Conservation (phyloP, 2,888 invertebrate genomes). For the Lasioglossum lativentre region DNA sequence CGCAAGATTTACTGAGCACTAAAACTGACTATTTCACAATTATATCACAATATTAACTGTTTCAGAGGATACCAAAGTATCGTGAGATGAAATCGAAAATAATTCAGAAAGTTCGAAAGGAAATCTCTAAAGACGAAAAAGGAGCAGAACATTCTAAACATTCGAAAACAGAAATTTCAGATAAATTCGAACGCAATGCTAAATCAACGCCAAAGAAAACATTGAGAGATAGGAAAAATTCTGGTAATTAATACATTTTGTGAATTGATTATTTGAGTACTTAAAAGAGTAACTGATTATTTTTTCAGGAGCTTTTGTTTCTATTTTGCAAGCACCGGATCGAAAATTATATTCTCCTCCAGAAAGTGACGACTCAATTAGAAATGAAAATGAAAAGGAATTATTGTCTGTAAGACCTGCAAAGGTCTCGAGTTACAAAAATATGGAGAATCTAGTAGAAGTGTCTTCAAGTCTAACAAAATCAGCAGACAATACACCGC, state of each 20-base stretch:
- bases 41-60: slow-evolving; percentile 23
- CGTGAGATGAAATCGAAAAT: slow-evolving; percentile 85
- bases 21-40: too few species aligned
- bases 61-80: slow-evolving; percentile 86
- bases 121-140: slow-evolving; percentile 77
- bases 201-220: slow-evolving; percentile 86
- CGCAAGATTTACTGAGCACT: too few species aligned
- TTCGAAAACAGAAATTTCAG: slow-evolving; percentile 84
- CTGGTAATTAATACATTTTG: slow-evolving; percentile 38
- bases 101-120: slow-evolving; percentile 85
- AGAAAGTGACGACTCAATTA: slow-evolving; percentile 4
- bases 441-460: slow-evolving; percentile 29
- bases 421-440: slow-evolving; percentile 2
- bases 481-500: slow-evolving; percentile 24
- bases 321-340: background rate
- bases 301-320: slow-evolving; percentile 37
- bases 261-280: background rate
- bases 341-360: slow-evolving; percentile 17
- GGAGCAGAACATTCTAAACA: slow-evolving; percentile 73
- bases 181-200: slow-evolving; percentile 86
- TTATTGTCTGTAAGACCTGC: slow-evolving; percentile 1
- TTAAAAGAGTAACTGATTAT: background rate
- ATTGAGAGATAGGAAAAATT: slow-evolving; percentile 56
- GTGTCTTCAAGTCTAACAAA: slow-evolving; percentile 35
- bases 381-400: slow-evolving; percentile 2